phyloP scores from a whole-genome alignment of 64 coral and sea anemone genomes.

The Cladopsammia gracilis region DNA sequence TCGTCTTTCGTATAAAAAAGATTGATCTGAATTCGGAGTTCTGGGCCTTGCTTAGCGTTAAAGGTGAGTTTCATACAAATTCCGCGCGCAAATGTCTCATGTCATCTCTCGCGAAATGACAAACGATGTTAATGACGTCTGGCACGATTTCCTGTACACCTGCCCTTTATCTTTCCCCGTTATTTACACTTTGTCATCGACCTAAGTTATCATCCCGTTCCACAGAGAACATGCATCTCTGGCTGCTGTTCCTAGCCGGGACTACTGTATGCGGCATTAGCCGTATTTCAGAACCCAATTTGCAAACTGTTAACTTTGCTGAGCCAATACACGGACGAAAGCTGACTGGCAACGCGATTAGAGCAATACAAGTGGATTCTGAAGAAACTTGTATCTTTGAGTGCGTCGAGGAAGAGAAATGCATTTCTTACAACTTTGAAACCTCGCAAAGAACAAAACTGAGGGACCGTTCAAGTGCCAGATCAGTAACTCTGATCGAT shows the following conservation, averaged over 20 bases:
- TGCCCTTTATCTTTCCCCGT: no score
- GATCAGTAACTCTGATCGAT: neutral
- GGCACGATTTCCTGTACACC: no score
- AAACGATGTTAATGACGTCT: no score
- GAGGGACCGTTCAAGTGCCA: neutral
- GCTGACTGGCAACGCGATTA: neutral
- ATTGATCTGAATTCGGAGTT: no score
- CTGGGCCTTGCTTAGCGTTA: no score
- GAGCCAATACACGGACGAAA: neutral
- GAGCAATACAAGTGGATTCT: neutral
- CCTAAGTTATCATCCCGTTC: no score
- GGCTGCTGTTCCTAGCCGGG: neutral
- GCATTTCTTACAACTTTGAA: neutral
- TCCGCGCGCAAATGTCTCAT: no score
- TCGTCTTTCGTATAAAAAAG: no score
- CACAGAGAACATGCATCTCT: neutral
- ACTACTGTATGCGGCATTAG: neutral
- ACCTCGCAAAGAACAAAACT: neutral
- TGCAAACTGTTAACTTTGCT: neutral
- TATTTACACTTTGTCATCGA: no score
- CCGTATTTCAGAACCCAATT: neutral
- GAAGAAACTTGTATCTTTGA: neutral
- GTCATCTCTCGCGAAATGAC: no score
- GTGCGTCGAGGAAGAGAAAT: neutral
- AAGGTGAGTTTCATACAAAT: no score